Conservation (phyloP, 2,113 vertebrate species). For the Arenaria interpres region DNA sequence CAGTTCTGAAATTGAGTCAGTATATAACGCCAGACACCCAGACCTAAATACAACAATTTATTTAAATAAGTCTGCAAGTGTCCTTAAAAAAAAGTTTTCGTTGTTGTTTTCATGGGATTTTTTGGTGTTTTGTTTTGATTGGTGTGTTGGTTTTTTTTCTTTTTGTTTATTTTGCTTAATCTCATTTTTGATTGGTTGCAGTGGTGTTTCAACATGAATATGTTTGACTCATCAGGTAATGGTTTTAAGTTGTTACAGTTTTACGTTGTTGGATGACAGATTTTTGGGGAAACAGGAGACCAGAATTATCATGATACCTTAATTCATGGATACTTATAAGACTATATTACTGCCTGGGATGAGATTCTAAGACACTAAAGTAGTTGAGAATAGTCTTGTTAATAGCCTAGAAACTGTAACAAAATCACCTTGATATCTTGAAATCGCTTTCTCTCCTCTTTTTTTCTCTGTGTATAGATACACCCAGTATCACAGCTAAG, state of each 20-base stretch:
- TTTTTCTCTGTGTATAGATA: constrained; percentile 78
- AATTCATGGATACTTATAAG: neutral
- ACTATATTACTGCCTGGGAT: neutral
- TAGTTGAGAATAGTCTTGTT: neutral
- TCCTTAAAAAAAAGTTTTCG: neutral
- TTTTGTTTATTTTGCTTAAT: neutral
- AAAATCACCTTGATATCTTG: neutral
- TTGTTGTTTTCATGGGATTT: neutral
- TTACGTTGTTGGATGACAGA: neutral
- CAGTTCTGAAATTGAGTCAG: neutral
- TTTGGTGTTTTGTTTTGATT: neutral
- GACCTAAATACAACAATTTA: neutral
- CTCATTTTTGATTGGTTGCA: neutral
- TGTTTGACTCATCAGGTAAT: neutral
- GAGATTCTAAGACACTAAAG: neutral
- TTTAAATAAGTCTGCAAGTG: neutral
- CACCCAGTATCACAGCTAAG: constrained; percentile 98
- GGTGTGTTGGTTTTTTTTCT: neutral
- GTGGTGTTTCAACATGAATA: neutral
- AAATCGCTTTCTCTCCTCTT: neutral
- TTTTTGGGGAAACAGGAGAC: neutral
- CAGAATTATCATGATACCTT: neutral
- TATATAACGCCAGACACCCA: neutral
- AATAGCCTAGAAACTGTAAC: neutral
- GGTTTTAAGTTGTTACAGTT: neutral